Conservation (phyloP, 2,797 vertebrate species). For the Hippopotamyrus pictus region DNA sequence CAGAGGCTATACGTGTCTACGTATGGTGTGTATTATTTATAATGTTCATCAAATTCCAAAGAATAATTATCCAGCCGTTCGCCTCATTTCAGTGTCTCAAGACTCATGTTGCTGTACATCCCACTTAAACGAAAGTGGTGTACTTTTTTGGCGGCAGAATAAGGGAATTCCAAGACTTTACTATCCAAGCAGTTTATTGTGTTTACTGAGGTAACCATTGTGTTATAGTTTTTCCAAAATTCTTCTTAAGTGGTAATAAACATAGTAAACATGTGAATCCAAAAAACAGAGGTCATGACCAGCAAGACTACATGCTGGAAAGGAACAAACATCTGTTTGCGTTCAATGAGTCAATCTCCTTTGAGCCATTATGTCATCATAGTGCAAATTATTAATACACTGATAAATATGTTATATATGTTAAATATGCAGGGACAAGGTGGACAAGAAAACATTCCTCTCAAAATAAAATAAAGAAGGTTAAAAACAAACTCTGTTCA, state of each 20-base stretch:
- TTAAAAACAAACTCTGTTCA: background rate
- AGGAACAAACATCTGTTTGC: background rate
- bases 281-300: background rate
- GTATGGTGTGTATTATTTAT: background rate
- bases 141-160: background rate
- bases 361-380: background rate
- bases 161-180: background rate
- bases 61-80: background rate
- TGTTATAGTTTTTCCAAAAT: background rate
- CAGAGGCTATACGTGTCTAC: background rate
- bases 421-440: constrained; percentile 3
- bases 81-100: background rate
- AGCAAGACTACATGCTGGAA: background rate
- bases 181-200: background rate
- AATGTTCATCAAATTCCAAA: background rate
- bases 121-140: background rate
- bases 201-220: background rate
- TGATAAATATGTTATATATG: background rate
- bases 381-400: background rate
- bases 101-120: background rate
- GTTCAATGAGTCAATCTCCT: background rate
- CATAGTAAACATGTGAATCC: background rate
- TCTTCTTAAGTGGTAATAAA: constrained; percentile 6
- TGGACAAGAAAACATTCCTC: constrained; percentile 17
- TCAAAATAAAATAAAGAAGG: constrained; percentile 13